phyloP scores from a whole-genome alignment of 2,113 vertebrate genomes.

The Sula dactylatra region DNA sequence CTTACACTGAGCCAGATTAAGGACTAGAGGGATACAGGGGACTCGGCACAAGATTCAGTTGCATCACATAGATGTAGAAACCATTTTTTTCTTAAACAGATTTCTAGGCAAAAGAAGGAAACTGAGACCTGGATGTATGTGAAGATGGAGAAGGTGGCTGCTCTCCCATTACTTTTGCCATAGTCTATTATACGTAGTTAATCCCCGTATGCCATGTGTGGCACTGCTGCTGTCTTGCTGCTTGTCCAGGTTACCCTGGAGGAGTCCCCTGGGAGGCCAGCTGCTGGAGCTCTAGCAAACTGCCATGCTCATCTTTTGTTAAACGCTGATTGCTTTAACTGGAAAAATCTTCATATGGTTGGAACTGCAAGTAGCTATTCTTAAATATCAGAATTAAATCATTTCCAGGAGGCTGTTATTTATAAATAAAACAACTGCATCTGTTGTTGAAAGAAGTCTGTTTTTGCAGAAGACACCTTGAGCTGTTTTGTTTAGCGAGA shows the following conservation, averaged over 20 bases:
- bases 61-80: neutral
- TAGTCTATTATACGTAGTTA: neutral
- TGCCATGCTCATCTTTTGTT: too few relatives aligned
- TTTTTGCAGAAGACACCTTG: neutral
- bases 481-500: fast-evolving
- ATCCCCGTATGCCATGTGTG: neutral
- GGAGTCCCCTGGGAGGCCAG: too few relatives aligned
- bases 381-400: neutral
- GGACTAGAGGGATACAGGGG: neutral
- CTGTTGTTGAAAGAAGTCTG: neutral
- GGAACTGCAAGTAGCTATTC: neutral
- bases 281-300: neutral
- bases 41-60: neutral
- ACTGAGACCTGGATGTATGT: neutral
- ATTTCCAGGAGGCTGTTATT: neutral
- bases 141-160: neutral
- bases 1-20: neutral
- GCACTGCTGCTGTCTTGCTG: neutral
- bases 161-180: neutral
- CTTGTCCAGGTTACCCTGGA: neutral
- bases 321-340: neutral
- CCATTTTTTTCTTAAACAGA: neutral
- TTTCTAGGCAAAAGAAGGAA: neutral
- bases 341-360: neutral
- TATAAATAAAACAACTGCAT: neutral